Evolutionary conservation across 2,888 invertebrate species (phyloP).

Genomic region (Trichogramma dendrolimi): DNA sequence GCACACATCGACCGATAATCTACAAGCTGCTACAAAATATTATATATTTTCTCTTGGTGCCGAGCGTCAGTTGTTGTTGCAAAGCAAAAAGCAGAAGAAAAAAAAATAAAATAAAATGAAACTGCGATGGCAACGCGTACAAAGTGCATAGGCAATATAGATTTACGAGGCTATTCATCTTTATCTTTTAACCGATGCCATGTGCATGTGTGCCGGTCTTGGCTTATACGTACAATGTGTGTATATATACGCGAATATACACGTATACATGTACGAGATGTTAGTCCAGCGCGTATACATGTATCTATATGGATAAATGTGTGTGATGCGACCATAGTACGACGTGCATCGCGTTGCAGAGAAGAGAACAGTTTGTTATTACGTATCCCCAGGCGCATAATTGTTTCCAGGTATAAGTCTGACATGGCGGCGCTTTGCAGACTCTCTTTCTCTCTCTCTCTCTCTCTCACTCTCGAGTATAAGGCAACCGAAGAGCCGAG

Average conservation of each 20-base stretch:
- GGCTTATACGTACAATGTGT: neutral
- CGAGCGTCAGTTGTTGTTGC: neutral
- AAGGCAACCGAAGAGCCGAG: constrained; percentile 17
- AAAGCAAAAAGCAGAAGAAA: constrained; percentile 30
- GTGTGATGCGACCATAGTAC: too few species aligned
- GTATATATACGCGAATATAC: neutral
- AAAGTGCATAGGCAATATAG: constrained; percentile 39
- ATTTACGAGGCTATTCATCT: constrained; percentile 48
- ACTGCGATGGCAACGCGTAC: too few species aligned
- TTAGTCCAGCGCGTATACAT: neutral
- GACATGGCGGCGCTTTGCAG: constrained; percentile 31
- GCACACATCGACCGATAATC: too few species aligned
- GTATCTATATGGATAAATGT: too few species aligned
- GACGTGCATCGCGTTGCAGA: constrained; percentile 4
- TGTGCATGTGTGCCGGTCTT: constrained; percentile 18
- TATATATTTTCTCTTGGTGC: too few species aligned
- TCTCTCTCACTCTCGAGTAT: neutral
- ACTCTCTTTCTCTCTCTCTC: neutral
- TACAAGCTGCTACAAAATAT: too few species aligned
- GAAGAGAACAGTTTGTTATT: constrained; percentile 28
- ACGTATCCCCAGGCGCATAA: constrained; percentile 39
- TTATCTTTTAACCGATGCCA: constrained; percentile 30
- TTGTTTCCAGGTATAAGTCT: constrained; percentile 46
- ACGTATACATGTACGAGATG: constrained; percentile 2
- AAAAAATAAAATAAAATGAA: neutral